A percentile compares a stretch with the other conserved stretches of the same genome.
Conservation (phyloP, 2,113 vertebrate genomes). For the Butorides virescens region DNA sequence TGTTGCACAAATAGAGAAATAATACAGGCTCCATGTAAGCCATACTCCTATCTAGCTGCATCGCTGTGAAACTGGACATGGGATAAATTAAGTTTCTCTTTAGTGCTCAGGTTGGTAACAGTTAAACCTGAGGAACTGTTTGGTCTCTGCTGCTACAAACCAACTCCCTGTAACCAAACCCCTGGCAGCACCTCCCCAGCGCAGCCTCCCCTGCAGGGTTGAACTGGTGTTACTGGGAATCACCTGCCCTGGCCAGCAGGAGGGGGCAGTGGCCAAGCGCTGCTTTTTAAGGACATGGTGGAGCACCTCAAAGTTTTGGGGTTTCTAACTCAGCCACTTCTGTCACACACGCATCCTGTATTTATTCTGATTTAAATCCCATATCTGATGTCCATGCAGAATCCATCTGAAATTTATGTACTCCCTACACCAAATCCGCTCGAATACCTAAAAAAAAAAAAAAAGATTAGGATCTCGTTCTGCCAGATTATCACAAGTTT, state of each 20-base stretch:
- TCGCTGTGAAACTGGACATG: rapidly evolving
- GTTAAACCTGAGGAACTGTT: background rate
- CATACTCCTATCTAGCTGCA: background rate
- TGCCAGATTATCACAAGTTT: background rate
- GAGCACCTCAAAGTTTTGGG: background rate
- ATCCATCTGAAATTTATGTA: background rate
- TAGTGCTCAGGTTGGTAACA: background rate
- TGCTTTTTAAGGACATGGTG: background rate
- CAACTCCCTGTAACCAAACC: rapidly evolving
- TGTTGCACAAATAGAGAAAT: background rate
- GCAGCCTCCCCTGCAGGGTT: background rate
- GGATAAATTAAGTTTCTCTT: background rate
- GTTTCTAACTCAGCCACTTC: background rate
- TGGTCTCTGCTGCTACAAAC: background rate
- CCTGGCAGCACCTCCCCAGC: background rate
- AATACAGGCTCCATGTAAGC: background rate
- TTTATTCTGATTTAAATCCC: background rate
- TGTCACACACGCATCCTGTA: background rate
- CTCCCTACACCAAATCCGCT: background rate
- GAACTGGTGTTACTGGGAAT: background rate
- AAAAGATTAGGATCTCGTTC: background rate
- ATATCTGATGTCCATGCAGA: background rate
- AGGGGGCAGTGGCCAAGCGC: background rate
- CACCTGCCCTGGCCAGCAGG: background rate
- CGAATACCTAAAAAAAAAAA: background rate